Evolutionary conservation across 2,113 vertebrate species (phyloP), one percentile per base, ranked within the genome.

Genomic region (Neogale vison): DNA sequence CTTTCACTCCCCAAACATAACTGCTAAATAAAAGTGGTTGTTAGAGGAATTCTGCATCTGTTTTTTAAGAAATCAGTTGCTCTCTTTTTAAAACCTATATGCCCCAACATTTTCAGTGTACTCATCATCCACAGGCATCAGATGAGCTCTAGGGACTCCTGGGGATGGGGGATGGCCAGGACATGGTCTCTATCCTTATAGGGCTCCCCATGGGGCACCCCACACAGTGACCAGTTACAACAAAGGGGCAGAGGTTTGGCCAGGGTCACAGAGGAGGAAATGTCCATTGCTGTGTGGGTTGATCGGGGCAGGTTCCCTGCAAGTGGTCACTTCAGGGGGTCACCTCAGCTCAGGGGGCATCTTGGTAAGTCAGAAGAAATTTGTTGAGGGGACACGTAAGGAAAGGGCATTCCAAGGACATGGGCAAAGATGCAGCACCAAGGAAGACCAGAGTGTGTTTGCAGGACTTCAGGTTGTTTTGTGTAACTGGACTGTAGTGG

Each of bases 391-490:
- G 39, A 11, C 4, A 26, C 36, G 6, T 7, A 1, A 3, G 7
- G 93, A 21, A 76, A 74, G 17, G 26, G 2, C 55, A 34, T 85
- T 59, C 50, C 72, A 47, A 71, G 83, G 52, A 52, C 47, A 74
- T 0, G 1, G 3, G 42, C 14, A 2, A 59, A 95, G 29, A 26
- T 0, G 2, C 0, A 0, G 45, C 36, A 5, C 13, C 11, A 0
- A 6, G 57, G 18, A 82, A 59, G 31, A 50, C 24, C 47, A 71
- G 67, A 11, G 17, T 7, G 12, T 0, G 0, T 31, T 39, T 57
- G 24, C 4, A 10, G 36, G 36, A 31, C 42, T 15, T 50, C 39
- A 11, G 7, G 59, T 15, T 29, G 47, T 52, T 65, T 4, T 0
- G 26, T 20, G 79, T 77, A 6, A 72, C 12, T 6, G 59, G 20